These are phyloP conservation scores for Decapterus maruadsi DNA, from an alignment of 2,797 vertebrate species.

Conservation along the genomic window DNA sequence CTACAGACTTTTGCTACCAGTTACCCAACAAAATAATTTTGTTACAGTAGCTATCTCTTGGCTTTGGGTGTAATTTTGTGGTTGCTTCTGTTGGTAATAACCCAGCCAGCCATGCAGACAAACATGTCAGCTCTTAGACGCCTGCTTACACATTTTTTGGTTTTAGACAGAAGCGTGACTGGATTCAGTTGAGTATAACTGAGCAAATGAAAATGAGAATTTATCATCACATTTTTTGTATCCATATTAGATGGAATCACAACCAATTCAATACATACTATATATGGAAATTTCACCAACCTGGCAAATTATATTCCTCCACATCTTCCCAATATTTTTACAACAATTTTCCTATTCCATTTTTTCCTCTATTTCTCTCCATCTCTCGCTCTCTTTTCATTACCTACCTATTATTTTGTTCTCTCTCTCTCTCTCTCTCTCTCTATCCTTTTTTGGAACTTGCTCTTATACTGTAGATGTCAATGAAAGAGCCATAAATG, in stretches of 20 bases:
- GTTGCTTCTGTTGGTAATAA: background rate
- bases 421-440: conserved; percentile 8
- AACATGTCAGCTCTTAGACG: background rate
- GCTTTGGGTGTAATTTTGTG: background rate
- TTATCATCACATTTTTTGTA: background rate
- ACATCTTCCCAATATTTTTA: background rate
- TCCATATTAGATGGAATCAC: background rate
- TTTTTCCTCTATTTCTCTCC: conserved; percentile 12
- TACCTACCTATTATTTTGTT: background rate
- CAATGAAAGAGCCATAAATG: conserved; percentile 62
- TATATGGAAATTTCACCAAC: background rate
- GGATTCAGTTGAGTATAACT: background rate
- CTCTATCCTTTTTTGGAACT: conserved; percentile 38
- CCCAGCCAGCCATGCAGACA: no score
- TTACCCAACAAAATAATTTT: no score
- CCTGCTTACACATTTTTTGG: background rate
- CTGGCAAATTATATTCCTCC: background rate
- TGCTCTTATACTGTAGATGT: conserved; percentile 41
- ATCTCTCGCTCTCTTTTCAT: conserved; percentile 15
- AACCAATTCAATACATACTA: no score
- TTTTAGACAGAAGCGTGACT: background rate
- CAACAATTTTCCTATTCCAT: conserved; percentile 1
- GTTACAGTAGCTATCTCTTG: background rate
- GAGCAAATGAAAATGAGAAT: background rate
- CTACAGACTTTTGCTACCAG: no score